Evolutionary conservation across 2,888 invertebrate genomes (phyloP).

Genomic region (Tipula confusa): DNA sequence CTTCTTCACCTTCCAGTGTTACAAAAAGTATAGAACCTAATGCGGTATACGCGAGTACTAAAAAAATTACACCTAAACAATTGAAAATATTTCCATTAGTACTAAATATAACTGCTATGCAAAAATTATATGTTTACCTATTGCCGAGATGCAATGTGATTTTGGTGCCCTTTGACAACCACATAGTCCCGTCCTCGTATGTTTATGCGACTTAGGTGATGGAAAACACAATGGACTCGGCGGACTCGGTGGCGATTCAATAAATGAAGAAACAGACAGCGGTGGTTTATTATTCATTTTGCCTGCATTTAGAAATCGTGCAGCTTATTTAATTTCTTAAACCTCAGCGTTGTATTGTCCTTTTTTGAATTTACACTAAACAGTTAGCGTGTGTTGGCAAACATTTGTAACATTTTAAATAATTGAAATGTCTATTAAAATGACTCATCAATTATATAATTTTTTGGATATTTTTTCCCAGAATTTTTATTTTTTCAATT

Average conservation of each 20-base stretch:
- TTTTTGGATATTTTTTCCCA: background rate
- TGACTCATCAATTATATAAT: background rate
- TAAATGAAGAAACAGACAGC: conserved; percentile 45
- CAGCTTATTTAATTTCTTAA: conserved; percentile 29
- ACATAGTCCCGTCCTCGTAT: conserved; percentile 44
- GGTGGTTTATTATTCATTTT: conserved; percentile 48
- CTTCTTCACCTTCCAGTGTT: conserved; percentile 67
- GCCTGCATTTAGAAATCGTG: conserved; percentile 34
- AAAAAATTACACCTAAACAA: conserved; percentile 52
- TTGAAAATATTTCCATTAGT: no score
- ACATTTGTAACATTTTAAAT: background rate
- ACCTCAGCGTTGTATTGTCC: no score
- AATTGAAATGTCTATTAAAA: background rate
- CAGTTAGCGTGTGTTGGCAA: background rate
- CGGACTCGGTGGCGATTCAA: conserved; percentile 38
- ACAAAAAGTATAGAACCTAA: conserved; percentile 89
- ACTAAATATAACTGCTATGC: no score
- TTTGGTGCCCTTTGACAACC: conserved; percentile 50
- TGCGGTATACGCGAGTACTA: conserved; percentile 87
- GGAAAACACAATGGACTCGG: conserved; percentile 41
- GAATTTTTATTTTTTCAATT: no score
- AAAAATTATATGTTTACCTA: no score
- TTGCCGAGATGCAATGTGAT: conserved; percentile 51
- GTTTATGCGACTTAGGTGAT: conserved; percentile 40
- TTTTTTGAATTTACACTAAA: background rate